A percentile compares a stretch with the other conserved stretches of the same genome.
Evolutionary conservation across 1,140 invertebrate species (phyloP).

Genomic region (Palaemon carinicauda): DNA sequence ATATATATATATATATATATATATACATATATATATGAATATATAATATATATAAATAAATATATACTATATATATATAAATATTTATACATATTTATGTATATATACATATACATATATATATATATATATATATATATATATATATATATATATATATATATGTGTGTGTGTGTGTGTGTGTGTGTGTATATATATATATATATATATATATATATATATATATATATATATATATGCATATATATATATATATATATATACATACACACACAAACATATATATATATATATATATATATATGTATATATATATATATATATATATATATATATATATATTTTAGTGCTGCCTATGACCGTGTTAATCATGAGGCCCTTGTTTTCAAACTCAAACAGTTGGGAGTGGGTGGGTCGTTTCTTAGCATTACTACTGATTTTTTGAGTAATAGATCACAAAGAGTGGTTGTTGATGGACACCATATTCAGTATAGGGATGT

Average conservation of each 20-base stretch:
- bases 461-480: too few relatives aligned
- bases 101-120: not conserved
- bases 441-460: too few relatives aligned
- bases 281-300: not conserved
- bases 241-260: not conserved
- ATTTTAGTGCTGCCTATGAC: too few relatives aligned
- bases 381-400: too few relatives aligned
- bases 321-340: too few relatives aligned
- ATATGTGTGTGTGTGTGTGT: not conserved
- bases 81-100: not conserved
- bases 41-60: not conserved
- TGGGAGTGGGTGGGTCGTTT: too few relatives aligned
- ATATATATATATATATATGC: not conserved
- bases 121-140: not conserved
- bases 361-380: too few relatives aligned
- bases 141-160: conserved; percentile 2
- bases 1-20: conserved; percentile 2
- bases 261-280: not conserved
- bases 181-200: not conserved
- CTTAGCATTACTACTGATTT: too few relatives aligned
- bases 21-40: not conserved
- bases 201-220: not conserved
- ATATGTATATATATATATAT: too few relatives aligned
- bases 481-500: too few relatives aligned
- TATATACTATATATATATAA: not conserved